Percentiles rank a stretch among this genome's conserved stretches.
phyloP scores from a whole-genome alignment of 2,888 invertebrate genomes.

The Cremastobaeus sp. region DNA sequence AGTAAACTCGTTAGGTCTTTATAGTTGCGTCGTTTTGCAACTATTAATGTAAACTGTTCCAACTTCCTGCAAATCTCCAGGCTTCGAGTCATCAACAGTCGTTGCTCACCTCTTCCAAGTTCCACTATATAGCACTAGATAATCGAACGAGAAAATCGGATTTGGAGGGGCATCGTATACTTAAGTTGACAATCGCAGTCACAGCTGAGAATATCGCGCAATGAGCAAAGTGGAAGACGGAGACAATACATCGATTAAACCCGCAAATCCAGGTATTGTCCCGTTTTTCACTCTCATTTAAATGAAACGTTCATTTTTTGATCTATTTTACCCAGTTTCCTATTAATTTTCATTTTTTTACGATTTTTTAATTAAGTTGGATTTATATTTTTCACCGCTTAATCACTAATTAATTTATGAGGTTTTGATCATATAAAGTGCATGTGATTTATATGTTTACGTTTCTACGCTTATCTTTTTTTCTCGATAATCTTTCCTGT shows the following conservation, averaged over 20 bases:
- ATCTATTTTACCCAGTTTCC: too few species aligned
- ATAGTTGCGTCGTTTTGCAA: too few species aligned
- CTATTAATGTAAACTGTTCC: not conserved
- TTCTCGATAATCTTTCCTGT: too few species aligned
- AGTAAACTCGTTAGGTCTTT: too few species aligned
- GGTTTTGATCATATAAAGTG: too few species aligned
- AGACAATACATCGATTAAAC: constrained; percentile 36
- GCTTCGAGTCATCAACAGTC: not conserved
- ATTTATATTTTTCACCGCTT: too few species aligned
- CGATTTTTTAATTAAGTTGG: too few species aligned
- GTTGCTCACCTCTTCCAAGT: constrained; percentile 13
- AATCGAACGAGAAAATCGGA: constrained; percentile 26
- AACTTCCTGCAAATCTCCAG: not conserved
- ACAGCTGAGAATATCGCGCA: constrained; percentile 37
- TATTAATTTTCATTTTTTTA: too few species aligned
- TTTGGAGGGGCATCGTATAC: constrained; percentile 44
- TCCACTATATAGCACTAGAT: constrained; percentile 10
- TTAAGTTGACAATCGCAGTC: constrained; percentile 30
- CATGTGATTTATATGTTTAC: too few species aligned
- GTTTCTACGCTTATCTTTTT: too few species aligned
- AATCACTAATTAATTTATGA: too few species aligned
- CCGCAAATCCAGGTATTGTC: constrained; percentile 48
- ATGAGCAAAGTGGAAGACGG: constrained; percentile 49
- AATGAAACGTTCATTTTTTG: not conserved
- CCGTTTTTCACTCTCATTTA: constrained; percentile 20